Base-by-base conservation (phyloP, 2,113 vertebrate genomes). In the Prionailurus viverrinus region DNA sequence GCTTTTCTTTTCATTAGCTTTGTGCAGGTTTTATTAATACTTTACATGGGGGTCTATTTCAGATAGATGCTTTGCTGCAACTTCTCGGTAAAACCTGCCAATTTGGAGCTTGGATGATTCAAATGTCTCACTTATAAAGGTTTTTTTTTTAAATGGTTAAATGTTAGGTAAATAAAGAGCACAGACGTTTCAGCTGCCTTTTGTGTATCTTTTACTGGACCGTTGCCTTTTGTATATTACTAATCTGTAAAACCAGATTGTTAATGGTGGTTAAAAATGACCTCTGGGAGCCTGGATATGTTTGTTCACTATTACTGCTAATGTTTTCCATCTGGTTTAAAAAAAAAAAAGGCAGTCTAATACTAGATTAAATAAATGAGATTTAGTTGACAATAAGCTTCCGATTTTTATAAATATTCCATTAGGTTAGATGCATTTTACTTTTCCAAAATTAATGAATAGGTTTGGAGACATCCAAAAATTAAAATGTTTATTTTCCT, bases 211-310 rank as follows among this genome's bases (percentile, higher is more conserved):
- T 94, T 97, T 95, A 71, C 78, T 97, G 97, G 94, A 94, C 95
- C 0, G 11, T 25, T 93, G 93, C 93, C 81, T 96, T 94, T 88
- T 81, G 94, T 58, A 80, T 97, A 86, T 96, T 97, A 94, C 97
- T 94, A 96, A 97, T 94, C 94, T 94, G 69, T 95, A 86, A 95
- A 98, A 95, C 88, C 97, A 98, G 94, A 98, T 97, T 97, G 97
- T 98, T 98, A 98, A 97, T 97, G 92, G 97, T 97, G 97, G 97
- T 98, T 98, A 98, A 98, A 98, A 97, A 98, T 97, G 98, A 98
- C 97, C 96, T 97, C 82, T 97, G 97, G 98, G 98, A 98, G 74
- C 65, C 91, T 89, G 85, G 88, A 91, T 91, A 94, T 97, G 95
- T 97, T 97, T 97, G 97, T 80, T 98, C 97, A 97, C 96, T 97